Percentiles rank a stretch among this genome's conserved stretches.
Evolutionary conservation across 2,888 invertebrate genomes (phyloP).

Genomic region (Agrotis puta): DNA sequence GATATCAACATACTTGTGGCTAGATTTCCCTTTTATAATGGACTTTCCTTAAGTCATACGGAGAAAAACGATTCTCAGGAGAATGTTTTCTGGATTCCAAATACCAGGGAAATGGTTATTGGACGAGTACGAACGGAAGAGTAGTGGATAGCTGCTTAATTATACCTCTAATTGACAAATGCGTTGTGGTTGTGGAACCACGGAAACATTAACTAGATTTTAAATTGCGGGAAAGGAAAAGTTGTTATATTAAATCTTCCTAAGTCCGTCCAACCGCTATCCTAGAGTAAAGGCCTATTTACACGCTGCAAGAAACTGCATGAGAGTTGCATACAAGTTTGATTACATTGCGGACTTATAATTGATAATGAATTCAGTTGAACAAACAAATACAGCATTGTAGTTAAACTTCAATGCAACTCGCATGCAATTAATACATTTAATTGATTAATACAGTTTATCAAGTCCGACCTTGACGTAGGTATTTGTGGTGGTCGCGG

Average conservation of each 20-base stretch:
- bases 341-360: too few species aligned
- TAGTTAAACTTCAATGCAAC: too few species aligned
- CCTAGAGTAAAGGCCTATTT: not conserved
- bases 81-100: constrained; percentile 23
- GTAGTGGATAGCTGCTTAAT: not conserved
- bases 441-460: too few species aligned
- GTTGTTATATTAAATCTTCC: not conserved
- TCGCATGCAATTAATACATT: too few species aligned
- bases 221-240: not conserved
- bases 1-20: constrained; percentile 12
- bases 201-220: constrained; percentile 19
- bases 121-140: constrained; percentile 21
- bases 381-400: too few species aligned
- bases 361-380: too few species aligned
- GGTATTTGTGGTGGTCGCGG: too few species aligned
- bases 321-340: not conserved
- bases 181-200: not conserved
- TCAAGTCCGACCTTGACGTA: too few species aligned
- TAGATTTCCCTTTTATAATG: constrained; percentile 15
- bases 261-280: not conserved
- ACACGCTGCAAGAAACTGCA: too few species aligned
- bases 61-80: constrained; percentile 23
- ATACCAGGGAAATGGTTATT: constrained; percentile 6
- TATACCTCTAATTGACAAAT: constrained; percentile 1
- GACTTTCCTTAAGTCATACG: constrained; percentile 28